Percentiles rank a stretch among this genome's conserved stretches.
Evolutionary conservation across 2,888 invertebrate species (phyloP).

Genomic region (Tiliacea aurago): DNA sequence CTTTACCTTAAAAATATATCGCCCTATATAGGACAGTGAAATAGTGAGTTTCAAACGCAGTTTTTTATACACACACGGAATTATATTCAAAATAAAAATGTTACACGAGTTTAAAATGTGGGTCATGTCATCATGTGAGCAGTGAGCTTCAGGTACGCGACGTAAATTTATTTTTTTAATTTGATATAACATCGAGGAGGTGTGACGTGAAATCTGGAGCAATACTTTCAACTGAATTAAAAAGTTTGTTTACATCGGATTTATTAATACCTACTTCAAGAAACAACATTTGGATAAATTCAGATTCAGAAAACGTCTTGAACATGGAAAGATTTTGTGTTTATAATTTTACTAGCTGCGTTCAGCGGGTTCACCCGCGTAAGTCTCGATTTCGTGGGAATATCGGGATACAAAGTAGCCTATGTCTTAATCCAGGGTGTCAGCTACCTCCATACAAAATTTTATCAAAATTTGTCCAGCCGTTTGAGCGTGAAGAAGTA

Average conservation of each 20-base stretch:
- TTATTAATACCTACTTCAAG: too few species aligned
- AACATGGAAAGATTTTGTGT: too few species aligned
- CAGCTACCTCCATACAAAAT: too few species aligned
- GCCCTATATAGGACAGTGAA: slow-evolving; percentile 43
- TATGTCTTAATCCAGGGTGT: too few species aligned
- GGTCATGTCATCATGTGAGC: slow-evolving; percentile 56
- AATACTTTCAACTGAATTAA: slow-evolving; percentile 44
- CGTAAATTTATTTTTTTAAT: slow-evolving; percentile 48
- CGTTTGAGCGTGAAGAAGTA: too few species aligned
- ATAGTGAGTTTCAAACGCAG: slow-evolving; percentile 42
- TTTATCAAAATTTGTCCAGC: too few species aligned
- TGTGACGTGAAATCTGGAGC: slow-evolving; percentile 37
- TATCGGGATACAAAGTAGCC: too few species aligned
- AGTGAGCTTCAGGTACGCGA: slow-evolving; percentile 21
- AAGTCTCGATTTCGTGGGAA: too few species aligned
- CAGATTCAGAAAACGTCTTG: not conserved
- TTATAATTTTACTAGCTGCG: slow-evolving; percentile 5
- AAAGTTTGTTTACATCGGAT: slow-evolving; percentile 9
- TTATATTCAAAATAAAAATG: slow-evolving; percentile 46
- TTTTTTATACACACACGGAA: slow-evolving; percentile 28
- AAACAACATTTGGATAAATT: slow-evolving; percentile 10
- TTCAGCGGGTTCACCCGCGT: too few species aligned
- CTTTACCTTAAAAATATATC: slow-evolving; percentile 47
- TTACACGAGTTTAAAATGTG: slow-evolving; percentile 49
- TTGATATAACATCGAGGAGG: slow-evolving; percentile 28